Evolutionary conservation across 2,113 vertebrate genomes (phyloP).

Genomic region (Butorides virescens): DNA sequence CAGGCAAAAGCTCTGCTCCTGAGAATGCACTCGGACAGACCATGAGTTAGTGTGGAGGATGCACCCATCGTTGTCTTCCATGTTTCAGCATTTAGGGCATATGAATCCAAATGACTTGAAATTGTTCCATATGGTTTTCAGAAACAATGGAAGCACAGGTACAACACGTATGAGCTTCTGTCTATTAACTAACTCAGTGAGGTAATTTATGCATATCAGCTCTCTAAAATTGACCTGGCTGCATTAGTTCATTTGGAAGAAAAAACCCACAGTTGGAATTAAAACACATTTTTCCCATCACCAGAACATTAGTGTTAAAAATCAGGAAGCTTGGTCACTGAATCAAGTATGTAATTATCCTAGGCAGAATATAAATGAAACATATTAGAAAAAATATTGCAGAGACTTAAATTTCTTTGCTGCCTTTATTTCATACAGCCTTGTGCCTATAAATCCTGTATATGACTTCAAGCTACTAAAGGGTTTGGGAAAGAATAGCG

Average conservation of each 20-base stretch:
- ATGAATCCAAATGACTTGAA: not conserved
- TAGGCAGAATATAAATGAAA: not conserved
- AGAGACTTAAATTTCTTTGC: not conserved
- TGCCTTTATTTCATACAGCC: not conserved
- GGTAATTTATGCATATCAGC: not conserved
- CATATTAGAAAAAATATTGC: not conserved
- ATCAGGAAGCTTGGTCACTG: not conserved
- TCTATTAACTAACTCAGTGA: not conserved
- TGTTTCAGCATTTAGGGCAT: not conserved
- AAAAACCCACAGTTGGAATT: not conserved
- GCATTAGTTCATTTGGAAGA: not conserved
- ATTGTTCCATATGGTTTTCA: not conserved
- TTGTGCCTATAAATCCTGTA: not conserved
- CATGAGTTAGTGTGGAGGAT: not conserved
- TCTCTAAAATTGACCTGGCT: not conserved
- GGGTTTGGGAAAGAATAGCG: not conserved
- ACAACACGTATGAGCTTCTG: not conserved
- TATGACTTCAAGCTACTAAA: not conserved
- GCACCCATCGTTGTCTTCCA: not conserved
- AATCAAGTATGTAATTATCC: not conserved
- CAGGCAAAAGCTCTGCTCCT: not conserved
- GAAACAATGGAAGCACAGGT: not conserved
- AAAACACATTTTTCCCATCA: not conserved
- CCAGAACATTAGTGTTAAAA: not conserved
- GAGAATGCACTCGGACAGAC: not conserved